These are phyloP conservation scores for Polydrusus pterygomalis DNA, from an alignment of 2,888 invertebrate species.

Conservation along the genomic window DNA sequence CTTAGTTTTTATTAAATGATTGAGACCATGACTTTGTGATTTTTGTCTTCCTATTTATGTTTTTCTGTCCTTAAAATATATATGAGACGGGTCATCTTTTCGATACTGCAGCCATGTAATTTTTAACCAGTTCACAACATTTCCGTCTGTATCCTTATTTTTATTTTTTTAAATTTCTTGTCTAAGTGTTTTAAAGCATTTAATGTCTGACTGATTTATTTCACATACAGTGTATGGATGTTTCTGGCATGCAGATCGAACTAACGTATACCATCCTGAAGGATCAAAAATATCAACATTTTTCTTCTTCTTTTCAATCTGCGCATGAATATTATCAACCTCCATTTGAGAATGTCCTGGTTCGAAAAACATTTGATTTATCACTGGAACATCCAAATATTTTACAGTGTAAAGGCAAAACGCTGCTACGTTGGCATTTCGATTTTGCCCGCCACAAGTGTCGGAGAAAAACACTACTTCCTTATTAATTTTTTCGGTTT, in stretches of 20 bases:
- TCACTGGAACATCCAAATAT: constrained; percentile 3
- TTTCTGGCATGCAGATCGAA: neutral
- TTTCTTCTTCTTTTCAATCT: constrained; percentile 1
- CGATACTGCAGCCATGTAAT: neutral
- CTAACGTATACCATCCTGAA: constrained; percentile 1
- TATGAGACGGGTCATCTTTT: constrained; percentile 1
- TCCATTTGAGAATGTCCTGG: neutral
- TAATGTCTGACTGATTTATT: constrained; percentile 2
- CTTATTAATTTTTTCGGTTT: neutral
- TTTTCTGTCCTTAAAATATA: neutral
- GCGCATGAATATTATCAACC: neutral
- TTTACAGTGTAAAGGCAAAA: constrained; percentile 1
- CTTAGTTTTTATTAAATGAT: too few species aligned
- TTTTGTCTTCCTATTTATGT: too few species aligned
- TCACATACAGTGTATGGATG: constrained; percentile 3
- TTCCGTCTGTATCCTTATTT: constrained; percentile 5
- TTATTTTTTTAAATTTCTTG: neutral
- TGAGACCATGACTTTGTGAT: too few species aligned
- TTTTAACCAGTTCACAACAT: neutral
- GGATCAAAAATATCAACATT: neutral
- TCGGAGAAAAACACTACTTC: neutral
- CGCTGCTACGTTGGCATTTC: neutral
- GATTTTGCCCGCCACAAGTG: too few species aligned
- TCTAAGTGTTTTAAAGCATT: constrained; percentile 2
- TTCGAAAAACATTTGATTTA: constrained; percentile 3